Percentiles rank a stretch among this genome's conserved stretches.
Conservation (phyloP, 2,797 vertebrate species). For the Prunella strophiata region DNA sequence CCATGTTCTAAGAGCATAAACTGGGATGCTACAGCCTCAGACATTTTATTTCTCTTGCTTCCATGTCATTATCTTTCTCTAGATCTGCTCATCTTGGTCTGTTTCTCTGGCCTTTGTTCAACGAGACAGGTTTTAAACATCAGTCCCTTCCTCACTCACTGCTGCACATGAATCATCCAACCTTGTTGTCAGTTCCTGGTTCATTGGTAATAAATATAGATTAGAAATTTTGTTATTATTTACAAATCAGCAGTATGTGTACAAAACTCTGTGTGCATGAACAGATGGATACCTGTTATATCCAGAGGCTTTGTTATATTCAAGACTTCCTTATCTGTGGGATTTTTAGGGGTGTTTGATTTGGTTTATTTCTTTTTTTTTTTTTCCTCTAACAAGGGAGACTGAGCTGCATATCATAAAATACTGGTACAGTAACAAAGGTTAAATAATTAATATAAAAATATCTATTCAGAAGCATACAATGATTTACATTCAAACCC, state of each 20-base stretch:
- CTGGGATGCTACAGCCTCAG: not conserved
- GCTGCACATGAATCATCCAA: not conserved
- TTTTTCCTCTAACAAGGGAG: not conserved
- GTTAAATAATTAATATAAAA: slow-evolving; percentile 16
- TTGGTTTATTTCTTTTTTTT: too few species aligned
- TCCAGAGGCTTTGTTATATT: not conserved
- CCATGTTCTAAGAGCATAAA: not conserved
- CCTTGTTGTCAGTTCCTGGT: not conserved
- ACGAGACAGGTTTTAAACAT: not conserved
- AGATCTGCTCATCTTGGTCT: not conserved
- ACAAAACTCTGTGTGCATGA: not conserved
- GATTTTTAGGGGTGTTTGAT: rapidly evolving
- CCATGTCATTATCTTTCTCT: not conserved
- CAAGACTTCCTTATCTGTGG: not conserved
- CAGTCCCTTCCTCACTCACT: not conserved
- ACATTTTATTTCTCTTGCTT: not conserved
- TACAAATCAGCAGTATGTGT: not conserved
- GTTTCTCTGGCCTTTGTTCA: not conserved
- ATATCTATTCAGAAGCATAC: not conserved
- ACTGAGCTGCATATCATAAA: not conserved
- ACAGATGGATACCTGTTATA: not conserved
- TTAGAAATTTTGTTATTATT: not conserved
- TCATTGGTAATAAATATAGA: not conserved
- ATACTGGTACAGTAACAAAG: not conserved
- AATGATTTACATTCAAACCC: not conserved